Base-by-base conservation (phyloP, 2,797 vertebrate genomes). In the Poeciliopsis infans region DNA sequence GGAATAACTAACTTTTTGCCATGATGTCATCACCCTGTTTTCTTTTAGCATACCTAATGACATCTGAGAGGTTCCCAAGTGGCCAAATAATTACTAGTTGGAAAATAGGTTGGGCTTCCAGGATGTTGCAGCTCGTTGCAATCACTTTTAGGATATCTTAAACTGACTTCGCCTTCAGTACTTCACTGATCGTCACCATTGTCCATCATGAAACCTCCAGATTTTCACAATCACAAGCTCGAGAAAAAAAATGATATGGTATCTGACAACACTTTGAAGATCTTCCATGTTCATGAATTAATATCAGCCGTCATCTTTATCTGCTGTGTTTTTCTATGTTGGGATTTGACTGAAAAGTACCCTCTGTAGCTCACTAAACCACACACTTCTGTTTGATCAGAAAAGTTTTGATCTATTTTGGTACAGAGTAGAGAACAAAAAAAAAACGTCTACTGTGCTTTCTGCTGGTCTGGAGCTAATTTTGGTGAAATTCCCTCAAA, bases 391-490 rank as follows among this genome's bases (percentile, higher is more conserved):
- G 41, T 78, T 78, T 76, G 75, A 79, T 77, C 25, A 7, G 28
- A 51, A 43, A 46, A 39, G 18, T 71, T 78, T 75, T 77, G 75
- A 83, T 87, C 80, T 87, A 84, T 85, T 87, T 78, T 79, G 49
- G 82, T 53, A 72, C 69, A 55, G 73, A 76, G 64, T 72, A 39
- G 78, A 68, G 78, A 87, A 77, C 77, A 59, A 25, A 47, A 11
- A 8, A 41, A 18, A 36, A n/a, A 80, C 2, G 31, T 36, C 74
- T 66, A 80, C 20, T 85, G 76, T 80, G 31, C 41, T 82, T 77
- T 59, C 64, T 41, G 68, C 79, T 55, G 16, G 77, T 86, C 80
- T 49, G 81, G 59, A 88, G 86, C 81, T 86, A 82, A 91, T 86
- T 85, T 83, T 83, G 74, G 79, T 78, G 79, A 83, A 80, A 64